Percentiles rank a stretch among this genome's conserved stretches.
Evolutionary conservation across 53 echinoderm and acorn worm genomes (phyloP).

Genomic region (Arbacia lixula): DNA sequence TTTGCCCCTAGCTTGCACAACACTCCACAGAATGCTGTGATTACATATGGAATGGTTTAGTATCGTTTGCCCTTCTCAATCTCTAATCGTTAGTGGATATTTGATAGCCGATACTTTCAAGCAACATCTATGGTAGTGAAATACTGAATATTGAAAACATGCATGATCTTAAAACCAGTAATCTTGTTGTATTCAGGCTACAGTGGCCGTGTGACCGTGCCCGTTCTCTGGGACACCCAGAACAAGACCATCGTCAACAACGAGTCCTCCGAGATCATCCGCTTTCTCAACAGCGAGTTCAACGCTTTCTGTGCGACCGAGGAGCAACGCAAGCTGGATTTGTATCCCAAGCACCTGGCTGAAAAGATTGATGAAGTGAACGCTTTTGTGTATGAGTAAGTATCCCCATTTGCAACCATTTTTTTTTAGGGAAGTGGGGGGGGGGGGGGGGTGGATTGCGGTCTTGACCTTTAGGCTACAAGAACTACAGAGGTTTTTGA

Average conservation of each 20-base stretch:
- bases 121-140: too few species aligned
- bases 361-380: conserved; percentile 77
- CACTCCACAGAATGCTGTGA: too few species aligned
- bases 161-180: background rate
- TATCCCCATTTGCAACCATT: background rate
- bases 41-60: too few species aligned
- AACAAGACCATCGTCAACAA: conserved; percentile 82
- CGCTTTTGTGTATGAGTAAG: conserved; percentile 76
- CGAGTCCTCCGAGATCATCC: conserved; percentile 83
- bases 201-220: conserved; percentile 60
- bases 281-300: conserved; percentile 79
- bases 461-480: too few species aligned
- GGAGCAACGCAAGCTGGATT: conserved; percentile 66
- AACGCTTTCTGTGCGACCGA: conserved; percentile 71
- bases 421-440: background rate
- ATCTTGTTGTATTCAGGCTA: conserved; percentile 40
- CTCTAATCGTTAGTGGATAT: too few species aligned
- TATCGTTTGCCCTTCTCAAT: too few species aligned
- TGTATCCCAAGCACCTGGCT: conserved; percentile 69
- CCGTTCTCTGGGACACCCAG: conserved; percentile 81
- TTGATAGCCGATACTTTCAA: too few species aligned
- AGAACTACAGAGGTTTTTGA: too few species aligned
- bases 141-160: too few species aligned
- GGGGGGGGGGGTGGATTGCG: background rate
- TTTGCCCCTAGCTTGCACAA: too few species aligned